A percentile compares a stretch with the other conserved stretches of the same genome.
phyloP scores from a whole-genome alignment of 2,113 vertebrate genomes.

The Bufo gargarizans region DNA sequence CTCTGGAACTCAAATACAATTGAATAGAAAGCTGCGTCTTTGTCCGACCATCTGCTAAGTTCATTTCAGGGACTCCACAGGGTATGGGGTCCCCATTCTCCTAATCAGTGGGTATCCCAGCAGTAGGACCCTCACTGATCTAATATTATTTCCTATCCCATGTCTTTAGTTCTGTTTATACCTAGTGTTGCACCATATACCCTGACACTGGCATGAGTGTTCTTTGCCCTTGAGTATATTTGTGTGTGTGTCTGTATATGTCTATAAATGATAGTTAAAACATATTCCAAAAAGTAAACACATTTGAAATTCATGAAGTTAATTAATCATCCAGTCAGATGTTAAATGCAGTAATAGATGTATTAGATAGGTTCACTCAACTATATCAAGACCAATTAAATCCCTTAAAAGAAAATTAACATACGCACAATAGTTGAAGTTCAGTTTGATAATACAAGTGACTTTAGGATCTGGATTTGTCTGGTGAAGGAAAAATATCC shows the following conservation, averaged over 20 bases:
- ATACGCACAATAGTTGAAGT: conserved; percentile 24
- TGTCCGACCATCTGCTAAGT: no score
- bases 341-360: conserved; percentile 14
- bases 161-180: no score
- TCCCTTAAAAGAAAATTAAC: conserved; percentile 35
- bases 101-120: no score
- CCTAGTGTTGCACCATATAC: background rate
- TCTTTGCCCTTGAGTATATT: background rate
- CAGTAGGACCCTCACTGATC: no score
- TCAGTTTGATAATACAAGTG: conserved; percentile 14
- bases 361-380: conserved; percentile 44
- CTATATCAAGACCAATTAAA: conserved; percentile 49
- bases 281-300: conserved; percentile 22
- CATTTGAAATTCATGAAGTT: conserved; percentile 33
- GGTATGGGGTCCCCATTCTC: no score
- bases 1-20: no score
- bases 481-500: conserved; percentile 9
- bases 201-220: background rate
- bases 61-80: no score
- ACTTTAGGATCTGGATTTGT: conserved; percentile 12
- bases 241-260: background rate
- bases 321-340: conserved; percentile 32
- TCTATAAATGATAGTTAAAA: background rate
- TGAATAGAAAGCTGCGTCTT: no score
- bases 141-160: no score